Conservation (phyloP, 2,113 vertebrate species). For the Aptenodytes patagonicus region DNA sequence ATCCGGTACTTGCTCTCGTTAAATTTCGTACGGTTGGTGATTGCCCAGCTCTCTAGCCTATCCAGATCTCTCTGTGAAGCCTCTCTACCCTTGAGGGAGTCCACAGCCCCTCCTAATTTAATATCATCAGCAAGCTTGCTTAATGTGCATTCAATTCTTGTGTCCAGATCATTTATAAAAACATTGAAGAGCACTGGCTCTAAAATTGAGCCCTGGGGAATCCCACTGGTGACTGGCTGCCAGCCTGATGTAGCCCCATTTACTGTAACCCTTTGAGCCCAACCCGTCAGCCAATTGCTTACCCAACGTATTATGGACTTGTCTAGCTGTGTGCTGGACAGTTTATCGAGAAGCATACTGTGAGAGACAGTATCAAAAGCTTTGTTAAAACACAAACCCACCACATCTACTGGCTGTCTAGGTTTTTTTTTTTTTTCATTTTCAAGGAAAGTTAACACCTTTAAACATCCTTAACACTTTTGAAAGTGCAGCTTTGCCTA, state of each 20-base stretch:
- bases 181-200: not conserved
- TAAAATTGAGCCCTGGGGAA: not conserved
- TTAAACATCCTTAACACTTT: not conserved
- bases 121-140: not conserved
- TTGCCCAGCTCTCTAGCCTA: not conserved
- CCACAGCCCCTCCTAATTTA: not conserved
- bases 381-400: not conserved
- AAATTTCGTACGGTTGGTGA: not conserved
- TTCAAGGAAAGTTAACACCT: not conserved
- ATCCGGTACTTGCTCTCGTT: not conserved
- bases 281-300: not conserved
- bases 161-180: not conserved
- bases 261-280: not conserved
- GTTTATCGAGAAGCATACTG: not conserved
- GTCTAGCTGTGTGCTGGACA: not conserved
- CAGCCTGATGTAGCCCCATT: not conserved
- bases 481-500: not conserved
- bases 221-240: not conserved
- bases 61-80: not conserved
- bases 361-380: not conserved
- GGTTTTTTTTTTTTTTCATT: not conserved
- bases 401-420: too few species aligned
- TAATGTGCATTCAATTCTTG: not conserved
- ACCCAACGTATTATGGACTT: not conserved
- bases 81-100: not conserved